Conservation (phyloP, 30 jellyfish, hydroid and myxozoan genomes). For the Aurelia sp. region DNA sequence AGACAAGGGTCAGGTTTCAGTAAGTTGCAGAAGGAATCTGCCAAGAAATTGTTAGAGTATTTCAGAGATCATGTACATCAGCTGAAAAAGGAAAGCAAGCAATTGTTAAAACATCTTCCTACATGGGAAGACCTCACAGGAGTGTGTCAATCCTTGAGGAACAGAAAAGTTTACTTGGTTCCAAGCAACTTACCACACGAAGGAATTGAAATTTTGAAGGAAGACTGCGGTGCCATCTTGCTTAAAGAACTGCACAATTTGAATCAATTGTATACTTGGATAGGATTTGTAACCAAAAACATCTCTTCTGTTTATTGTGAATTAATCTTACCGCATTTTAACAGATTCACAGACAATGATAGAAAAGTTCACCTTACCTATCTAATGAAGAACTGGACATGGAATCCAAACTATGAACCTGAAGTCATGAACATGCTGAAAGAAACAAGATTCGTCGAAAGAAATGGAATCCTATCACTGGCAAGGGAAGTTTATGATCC, state of each 20-base stretch:
- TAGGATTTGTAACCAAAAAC: background rate
- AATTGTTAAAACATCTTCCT: background rate
- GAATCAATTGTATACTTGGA: background rate
- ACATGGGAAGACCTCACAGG: slow-evolving; percentile 37
- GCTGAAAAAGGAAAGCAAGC: background rate
- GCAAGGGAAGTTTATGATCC: slow-evolving; percentile 67
- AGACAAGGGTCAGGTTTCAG: slow-evolving; percentile 12
- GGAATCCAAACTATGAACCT: background rate
- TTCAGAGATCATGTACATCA: background rate
- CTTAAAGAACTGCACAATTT: background rate
- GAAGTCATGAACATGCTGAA: background rate
- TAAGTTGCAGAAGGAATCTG: background rate
- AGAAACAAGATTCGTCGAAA: slow-evolving; percentile 39
- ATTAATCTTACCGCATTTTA: slow-evolving; percentile 20
- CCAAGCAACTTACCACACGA: slow-evolving; percentile 6
- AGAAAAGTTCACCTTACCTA: slow-evolving; percentile 29
- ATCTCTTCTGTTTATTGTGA: slow-evolving; percentile 6
- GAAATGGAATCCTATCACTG: slow-evolving; percentile 6
- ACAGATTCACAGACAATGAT: slow-evolving; percentile 8
- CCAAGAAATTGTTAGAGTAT: slow-evolving; percentile 12
- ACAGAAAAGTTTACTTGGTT: slow-evolving; percentile 3
- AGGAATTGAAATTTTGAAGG: slow-evolving; percentile 26
- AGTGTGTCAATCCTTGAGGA: background rate
- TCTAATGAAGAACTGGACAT: slow-evolving; percentile 16
- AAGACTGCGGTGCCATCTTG: background rate